Base-by-base conservation (phyloP, 1,140 invertebrate species). In the Ostrea denselamellosa region DNA sequence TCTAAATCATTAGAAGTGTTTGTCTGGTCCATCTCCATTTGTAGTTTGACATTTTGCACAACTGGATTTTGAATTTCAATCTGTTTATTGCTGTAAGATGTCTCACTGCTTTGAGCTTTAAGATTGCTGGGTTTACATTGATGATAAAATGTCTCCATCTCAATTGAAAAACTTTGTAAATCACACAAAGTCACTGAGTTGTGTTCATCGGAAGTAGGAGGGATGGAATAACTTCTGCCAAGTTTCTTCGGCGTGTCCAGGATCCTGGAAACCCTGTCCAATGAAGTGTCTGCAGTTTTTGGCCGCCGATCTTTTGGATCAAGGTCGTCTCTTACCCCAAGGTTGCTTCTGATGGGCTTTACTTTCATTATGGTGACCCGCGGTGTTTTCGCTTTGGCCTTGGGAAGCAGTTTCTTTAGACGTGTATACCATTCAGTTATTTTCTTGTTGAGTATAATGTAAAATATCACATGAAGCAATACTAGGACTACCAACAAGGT, bases 401-500 rank as follows among this genome's bases (percentile, higher is more conserved):
- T 85, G 14, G 83, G 54, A 2, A 56, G 25, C 34, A 58, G 8
- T 58, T 56, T 22, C 10, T 44, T 25, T 2, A 85, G n/a, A 19
- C 28, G 51, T 56, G 8, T 85, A 56, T 52, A 62, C 25, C 83
- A 85, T 62, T 85, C 53, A 10, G 19, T 28, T 34, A 85, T 56
- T 62, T 85, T 85, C 17, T 25, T 62, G 28, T 85, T 77, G 9
- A 28, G 44, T 19, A 87, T 17, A 54, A 83, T 83, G 81, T 87
- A 89, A 77, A 89, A 83, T 28, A 89, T 52, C 19, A 89, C 22
- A 85, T 89, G 86, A n/a, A 82, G 51, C n/a, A 89, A 51, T 9
- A 89, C 81, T 53, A 89, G 58, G 3, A 86, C 51, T 0, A 89
- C 44, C n/a, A 89, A 58, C 25, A 86, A 25, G 17, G 82, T 83